Evolutionary conservation across 2,797 vertebrate genomes (phyloP), one percentile per base, ranked within the genome.

Genomic region (Eulemur albifrons): DNA sequence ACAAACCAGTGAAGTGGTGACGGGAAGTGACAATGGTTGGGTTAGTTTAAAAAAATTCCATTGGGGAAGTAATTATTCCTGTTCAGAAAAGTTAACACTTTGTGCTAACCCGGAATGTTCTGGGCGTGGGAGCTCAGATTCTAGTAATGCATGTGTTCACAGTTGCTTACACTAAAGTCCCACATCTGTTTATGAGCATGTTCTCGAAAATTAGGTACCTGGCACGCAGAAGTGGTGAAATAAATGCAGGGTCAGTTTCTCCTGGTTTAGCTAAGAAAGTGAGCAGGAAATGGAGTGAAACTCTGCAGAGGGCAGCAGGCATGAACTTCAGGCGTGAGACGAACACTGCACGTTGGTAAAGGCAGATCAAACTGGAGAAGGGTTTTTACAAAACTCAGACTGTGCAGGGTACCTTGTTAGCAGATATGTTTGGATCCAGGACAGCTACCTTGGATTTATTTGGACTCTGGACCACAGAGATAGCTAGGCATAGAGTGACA

Each of bases 11-110:
- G 15, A 92, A 9, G 11, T 84, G 11, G 54, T 57, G 23, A 88
- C 70, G 96, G 82, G 65, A 90, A 90, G 15, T 88, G 82, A 76
- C 27, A 27, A 14, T 45, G 70, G 23, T 73, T 97, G 40, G 54
- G 23, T 50, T 65, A 10, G 21, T 32, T 50, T 21, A 14, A 52
- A 63, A 72, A 80, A 25, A 45, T n/a, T 93, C 18, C 69, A 15
- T 13, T 72, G 57, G 84, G 59, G 43, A 93, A 90, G 27, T 84
- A 65, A 32, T 69, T 50, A 45, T 5, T 79, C 21, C 9, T 91
- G 63, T 72, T 86, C 88, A 65, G 40, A 69, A 86, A 80, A 76
- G 7, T 67, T 27, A 30, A 70, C 43, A 38, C 11, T 11, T 38
- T 1, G 13, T 38, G 17, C 27, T n/a, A n/a, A 75, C 65, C 5